These are phyloP conservation scores for Lymantria dispar DNA, from an alignment of 2,888 invertebrate genomes.

Conservation along the genomic window DNA sequence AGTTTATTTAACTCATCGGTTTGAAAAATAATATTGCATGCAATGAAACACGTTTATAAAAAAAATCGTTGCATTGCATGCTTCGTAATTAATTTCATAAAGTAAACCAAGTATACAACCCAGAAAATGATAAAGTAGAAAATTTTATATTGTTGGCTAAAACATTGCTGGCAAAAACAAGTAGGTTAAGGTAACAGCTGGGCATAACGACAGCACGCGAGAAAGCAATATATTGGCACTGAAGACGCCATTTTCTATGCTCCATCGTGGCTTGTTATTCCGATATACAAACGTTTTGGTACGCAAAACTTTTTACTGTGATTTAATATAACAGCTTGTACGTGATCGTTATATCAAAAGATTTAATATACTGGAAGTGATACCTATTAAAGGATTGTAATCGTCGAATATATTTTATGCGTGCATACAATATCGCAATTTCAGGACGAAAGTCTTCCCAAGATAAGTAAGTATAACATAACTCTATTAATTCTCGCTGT, in stretches of 20 bases:
- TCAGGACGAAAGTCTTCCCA: too few species aligned
- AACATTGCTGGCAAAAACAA: slow-evolving; percentile 65
- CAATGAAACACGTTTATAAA: slow-evolving; percentile 25
- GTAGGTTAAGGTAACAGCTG: slow-evolving; percentile 69
- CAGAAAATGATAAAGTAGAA: slow-evolving; percentile 58
- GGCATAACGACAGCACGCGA: slow-evolving; percentile 76
- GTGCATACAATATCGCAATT: too few species aligned
- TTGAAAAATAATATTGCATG: slow-evolving; percentile 21
- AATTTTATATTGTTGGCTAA: slow-evolving; percentile 62
- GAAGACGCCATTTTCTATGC: slow-evolving; percentile 69
- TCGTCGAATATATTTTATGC: too few species aligned
- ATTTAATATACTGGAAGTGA: slow-evolving; percentile 5
- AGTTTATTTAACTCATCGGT: slow-evolving; percentile 4
- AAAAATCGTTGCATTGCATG: slow-evolving; percentile 44
- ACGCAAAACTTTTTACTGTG: slow-evolving; percentile 31
- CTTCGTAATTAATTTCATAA: slow-evolving; percentile 35
- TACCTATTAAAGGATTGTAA: too few species aligned
- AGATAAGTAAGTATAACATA: too few species aligned
- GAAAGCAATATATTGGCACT: slow-evolving; percentile 75
- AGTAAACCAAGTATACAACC: slow-evolving; percentile 40
- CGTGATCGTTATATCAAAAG: slow-evolving; percentile 14
- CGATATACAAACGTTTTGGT: slow-evolving; percentile 33
- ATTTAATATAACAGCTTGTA: slow-evolving; percentile 32
- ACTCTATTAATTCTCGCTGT: too few species aligned
- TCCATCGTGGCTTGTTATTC: slow-evolving; percentile 39